phyloP scores from a whole-genome alignment of 2,113 vertebrate species.

The Ictalurus furcatus region DNA sequence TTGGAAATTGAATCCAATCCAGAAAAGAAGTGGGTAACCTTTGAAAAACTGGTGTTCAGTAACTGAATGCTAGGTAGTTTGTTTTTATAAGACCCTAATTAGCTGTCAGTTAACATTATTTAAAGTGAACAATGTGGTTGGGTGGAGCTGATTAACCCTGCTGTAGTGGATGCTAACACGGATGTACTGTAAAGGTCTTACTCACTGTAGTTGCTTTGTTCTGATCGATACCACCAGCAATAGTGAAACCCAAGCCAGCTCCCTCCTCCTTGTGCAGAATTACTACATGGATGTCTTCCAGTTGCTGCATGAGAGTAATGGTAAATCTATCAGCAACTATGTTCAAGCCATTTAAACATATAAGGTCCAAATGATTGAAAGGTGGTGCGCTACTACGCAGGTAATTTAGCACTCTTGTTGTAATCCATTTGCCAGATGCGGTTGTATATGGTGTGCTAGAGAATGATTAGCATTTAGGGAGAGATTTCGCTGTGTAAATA shows the following conservation, averaged over 20 bases:
- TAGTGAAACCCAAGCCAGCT: conserved; percentile 88
- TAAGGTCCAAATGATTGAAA: not conserved
- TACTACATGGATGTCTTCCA: conserved; percentile 87
- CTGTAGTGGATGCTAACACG: conserved; percentile 12
- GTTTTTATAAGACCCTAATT: not conserved
- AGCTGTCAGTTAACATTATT: not conserved
- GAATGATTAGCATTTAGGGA: conserved; percentile 46
- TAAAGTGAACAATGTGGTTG: not conserved
- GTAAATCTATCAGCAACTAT: conserved; percentile 29
- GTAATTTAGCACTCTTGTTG: not conserved
- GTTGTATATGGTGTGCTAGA: conserved; percentile 26
- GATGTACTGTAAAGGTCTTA: conserved; percentile 33
- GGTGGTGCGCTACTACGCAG: not conserved
- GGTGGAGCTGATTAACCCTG: not conserved
- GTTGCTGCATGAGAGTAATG: conserved; percentile 73
- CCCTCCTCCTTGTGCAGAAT: conserved; percentile 92
- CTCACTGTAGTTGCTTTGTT: conserved; percentile 87
- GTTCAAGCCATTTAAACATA: not conserved
- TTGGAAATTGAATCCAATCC: conserved; percentile 5
- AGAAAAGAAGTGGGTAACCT: not conserved
- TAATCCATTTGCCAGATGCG: conserved; percentile 22
- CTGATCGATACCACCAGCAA: conserved; percentile 90
- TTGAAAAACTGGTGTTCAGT: not conserved
- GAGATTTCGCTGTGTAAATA: conserved; percentile 42
- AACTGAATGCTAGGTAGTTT: not conserved